Base-by-base conservation (phyloP, 2,888 invertebrate genomes). In the Aricia artaxerxes region DNA sequence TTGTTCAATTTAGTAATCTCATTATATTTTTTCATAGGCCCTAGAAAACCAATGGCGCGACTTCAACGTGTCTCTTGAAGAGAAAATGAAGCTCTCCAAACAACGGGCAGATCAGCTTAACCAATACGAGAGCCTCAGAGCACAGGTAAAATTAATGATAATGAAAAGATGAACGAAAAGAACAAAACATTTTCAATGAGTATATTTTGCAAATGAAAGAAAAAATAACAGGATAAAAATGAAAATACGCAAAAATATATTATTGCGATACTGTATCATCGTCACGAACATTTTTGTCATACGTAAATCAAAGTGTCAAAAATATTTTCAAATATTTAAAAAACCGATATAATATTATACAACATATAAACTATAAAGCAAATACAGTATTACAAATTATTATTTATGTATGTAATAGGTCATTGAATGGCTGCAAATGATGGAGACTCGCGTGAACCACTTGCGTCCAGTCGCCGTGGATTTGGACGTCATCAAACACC, bases 31-130 rank as follows among this genome's bases (percentile, higher is more conserved):
- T 44, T 81, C 31, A 2, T 76, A 89, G 92, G 95, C 96, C 2
- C 93, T 99, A 82, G 98, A 99, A 91, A 96, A 96, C 83, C 97
- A 97, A 86, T 99, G 99, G 99, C 96, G 97, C 78, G 98, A 98
- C 86, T 95, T 99, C 84, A 97, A 97, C 85, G 96, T 96, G 31
- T 92, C 97, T 0, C 93, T 99, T 44, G 97, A 97, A 83, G 98
- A 99, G 86, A 97, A 97, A 84, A 97, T 97, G 84, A 97, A 97
- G 86, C 94, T 98, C 44, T 97, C 97, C 61, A 97, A 97, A 86
- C 97, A 97, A 83, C 96, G 98, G 78, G 97, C 97, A 0, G 98
- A 99, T 85, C 98, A 98, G 83, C 96, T 97, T 82, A 96, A 95
- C 85, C 97, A 98, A 44, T 99, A 98, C 87, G 98, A 99, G 89